phyloP scores from a whole-genome alignment of 2,888 invertebrate genomes.

The Ophion obscuratus region DNA sequence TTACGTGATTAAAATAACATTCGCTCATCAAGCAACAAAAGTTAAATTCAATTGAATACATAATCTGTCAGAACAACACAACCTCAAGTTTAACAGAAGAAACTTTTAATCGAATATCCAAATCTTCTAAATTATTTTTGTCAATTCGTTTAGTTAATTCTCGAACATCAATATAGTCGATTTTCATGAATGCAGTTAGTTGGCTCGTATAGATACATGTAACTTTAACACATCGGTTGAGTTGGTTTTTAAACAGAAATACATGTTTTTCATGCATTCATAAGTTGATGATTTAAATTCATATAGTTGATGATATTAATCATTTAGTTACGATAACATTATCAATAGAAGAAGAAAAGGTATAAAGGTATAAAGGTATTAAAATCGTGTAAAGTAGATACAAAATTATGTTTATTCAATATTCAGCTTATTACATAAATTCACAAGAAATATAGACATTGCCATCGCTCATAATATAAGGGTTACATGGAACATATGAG shows the following conservation, averaged over 20 bases:
- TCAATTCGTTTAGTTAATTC: conserved; percentile 19
- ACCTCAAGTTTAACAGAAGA: conserved; percentile 12
- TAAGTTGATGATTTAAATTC: conserved; percentile 7
- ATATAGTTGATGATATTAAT: conserved; percentile 1
- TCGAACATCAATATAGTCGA: conserved; percentile 14
- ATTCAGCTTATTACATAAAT: conserved; percentile 9
- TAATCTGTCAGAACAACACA: conserved; percentile 12
- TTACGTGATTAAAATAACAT: conserved; percentile 15
- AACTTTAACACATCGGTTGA: conserved; percentile 6
- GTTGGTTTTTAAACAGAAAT: neutral
- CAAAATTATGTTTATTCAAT: conserved; percentile 31
- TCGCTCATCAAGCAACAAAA: conserved; percentile 19
- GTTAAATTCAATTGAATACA: conserved; percentile 4
- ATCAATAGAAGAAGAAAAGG: conserved; percentile 3
- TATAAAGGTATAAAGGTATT: neutral
- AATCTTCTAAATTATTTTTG: conserved; percentile 16
- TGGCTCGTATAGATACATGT: conserved; percentile 7
- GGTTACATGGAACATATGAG: conserved; percentile 16
- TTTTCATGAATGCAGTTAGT: conserved; percentile 15
- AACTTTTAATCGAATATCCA: conserved; percentile 12
- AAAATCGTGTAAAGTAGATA: conserved; percentile 10
- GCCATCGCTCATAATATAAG: conserved; percentile 34
- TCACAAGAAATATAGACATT: conserved; percentile 37
- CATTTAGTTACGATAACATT: conserved; percentile 22
- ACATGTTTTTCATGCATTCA: conserved; percentile 10